phyloP scores from a whole-genome alignment of 2,888 invertebrate genomes.

The Cetonia aurata region DNA sequence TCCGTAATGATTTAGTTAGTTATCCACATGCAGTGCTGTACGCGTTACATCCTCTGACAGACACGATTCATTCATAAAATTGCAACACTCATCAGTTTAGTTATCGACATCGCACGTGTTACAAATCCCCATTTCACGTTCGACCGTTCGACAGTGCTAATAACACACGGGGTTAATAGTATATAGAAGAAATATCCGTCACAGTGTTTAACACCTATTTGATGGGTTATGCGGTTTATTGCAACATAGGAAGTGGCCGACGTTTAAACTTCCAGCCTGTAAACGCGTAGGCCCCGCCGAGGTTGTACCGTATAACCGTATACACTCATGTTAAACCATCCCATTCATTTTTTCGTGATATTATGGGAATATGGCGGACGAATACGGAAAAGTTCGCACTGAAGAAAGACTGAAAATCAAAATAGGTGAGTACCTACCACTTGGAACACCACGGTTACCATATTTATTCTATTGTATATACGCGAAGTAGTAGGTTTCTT shows the following conservation, averaged over 20 bases:
- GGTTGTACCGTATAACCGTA: constrained; percentile 41
- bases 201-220: constrained; percentile 28
- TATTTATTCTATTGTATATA: constrained; percentile 17
- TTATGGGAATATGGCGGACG: constrained; percentile 91
- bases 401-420: constrained; percentile 95
- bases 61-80: constrained; percentile 61
- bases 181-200: neutral
- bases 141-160: constrained; percentile 23
- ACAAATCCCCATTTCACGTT: constrained; percentile 36
- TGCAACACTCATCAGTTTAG: constrained; percentile 44
- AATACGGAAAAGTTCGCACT: constrained; percentile 90
- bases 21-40: constrained; percentile 54
- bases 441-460: neutral
- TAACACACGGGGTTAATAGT: constrained; percentile 11
- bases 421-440: constrained; percentile 81
- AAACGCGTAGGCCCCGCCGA: constrained; percentile 51
- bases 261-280: constrained; percentile 51
- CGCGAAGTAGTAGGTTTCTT: neutral
- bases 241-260: constrained; percentile 54
- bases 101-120: constrained; percentile 52
- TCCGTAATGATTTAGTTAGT: constrained; percentile 54
- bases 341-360: constrained; percentile 64
- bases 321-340: constrained; percentile 61
- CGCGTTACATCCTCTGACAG: constrained; percentile 53
- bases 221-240: constrained; percentile 45